Evolutionary conservation across 2,113 vertebrate genomes (phyloP).

Genomic region (Gymnobelideus leadbeateri): DNA sequence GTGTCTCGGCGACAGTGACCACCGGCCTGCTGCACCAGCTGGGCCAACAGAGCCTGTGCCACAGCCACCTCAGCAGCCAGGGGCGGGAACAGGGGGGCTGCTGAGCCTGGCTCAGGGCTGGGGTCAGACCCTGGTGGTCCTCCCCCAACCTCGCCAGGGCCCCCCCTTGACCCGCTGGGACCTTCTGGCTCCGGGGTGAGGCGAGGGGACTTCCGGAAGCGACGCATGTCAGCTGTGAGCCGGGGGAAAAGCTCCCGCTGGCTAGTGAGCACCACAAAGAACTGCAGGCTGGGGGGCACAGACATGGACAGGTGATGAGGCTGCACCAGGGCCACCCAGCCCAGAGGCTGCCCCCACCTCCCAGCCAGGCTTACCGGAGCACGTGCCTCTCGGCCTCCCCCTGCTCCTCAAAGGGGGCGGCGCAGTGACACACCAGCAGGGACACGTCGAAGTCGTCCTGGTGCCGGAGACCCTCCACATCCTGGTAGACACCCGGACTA

Average conservation of each 20-base stretch:
- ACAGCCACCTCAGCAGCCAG: conserved; percentile 91
- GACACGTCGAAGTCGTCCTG: conserved; percentile 98
- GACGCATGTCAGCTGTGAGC: conserved; percentile 94
- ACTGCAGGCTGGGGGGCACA: conserved; percentile 88
- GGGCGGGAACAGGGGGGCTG: conserved; percentile 91
- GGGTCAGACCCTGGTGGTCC: conserved; percentile 69
- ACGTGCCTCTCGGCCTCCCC: conserved; percentile 94
- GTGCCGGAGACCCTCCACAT: conserved; percentile 94
- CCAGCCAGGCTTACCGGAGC: conserved; percentile 87
- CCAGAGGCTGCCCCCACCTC: neutral
- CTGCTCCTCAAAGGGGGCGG: conserved; percentile 96
- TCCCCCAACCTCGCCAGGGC: conserved; percentile 77
- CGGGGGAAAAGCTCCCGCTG: conserved; percentile 97
- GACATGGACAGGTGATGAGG: fast-evolving
- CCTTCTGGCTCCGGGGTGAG: conserved; percentile 88
- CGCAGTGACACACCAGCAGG: conserved; percentile 95
- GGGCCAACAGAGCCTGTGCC: conserved; percentile 91
- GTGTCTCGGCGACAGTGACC: conserved; percentile 97
- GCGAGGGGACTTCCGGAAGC: conserved; percentile 94
- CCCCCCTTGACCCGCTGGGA: conserved; percentile 79
- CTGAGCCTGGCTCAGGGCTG: conserved; percentile 86
- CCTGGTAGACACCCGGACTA: conserved; percentile 96
- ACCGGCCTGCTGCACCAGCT: conserved; percentile 95
- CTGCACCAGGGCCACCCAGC: neutral
- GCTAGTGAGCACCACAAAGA: conserved; percentile 98